Conservation (phyloP, 2,888 invertebrate species). For the Pilophorus perplexus region DNA sequence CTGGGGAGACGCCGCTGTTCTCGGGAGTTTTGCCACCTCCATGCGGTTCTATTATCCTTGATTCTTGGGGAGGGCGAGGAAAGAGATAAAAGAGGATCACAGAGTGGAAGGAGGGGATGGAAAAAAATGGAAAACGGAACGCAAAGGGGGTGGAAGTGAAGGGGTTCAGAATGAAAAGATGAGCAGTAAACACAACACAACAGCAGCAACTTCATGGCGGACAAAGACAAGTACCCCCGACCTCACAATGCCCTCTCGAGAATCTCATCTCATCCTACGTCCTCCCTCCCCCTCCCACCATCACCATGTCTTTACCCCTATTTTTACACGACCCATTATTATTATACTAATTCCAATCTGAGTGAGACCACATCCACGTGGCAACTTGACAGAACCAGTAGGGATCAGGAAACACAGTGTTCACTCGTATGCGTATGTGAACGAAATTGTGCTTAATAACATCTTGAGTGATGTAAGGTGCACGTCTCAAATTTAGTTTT, state of each 20-base stretch:
- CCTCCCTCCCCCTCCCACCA: neutral
- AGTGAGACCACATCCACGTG: too few species aligned
- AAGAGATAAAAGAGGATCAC: neutral
- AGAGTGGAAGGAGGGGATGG: neutral
- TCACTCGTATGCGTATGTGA: too few species aligned
- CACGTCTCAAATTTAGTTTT: too few species aligned
- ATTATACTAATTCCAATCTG: constrained; percentile 28
- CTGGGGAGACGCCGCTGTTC: neutral
- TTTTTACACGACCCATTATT: constrained; percentile 7
- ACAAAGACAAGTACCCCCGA: constrained; percentile 33
- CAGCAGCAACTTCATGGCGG: constrained; percentile 27
- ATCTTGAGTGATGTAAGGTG: too few species aligned
- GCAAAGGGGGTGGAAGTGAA: neutral
- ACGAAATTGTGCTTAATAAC: too few species aligned
- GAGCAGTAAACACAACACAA: constrained; percentile 32
- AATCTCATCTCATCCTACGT: constrained; percentile 31
- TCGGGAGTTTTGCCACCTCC: neutral
- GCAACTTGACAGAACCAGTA: too few species aligned
- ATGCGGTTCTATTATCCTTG: constrained; percentile 9
- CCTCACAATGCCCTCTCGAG: constrained; percentile 37
- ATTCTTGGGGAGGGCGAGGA: neutral
- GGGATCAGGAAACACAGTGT: too few species aligned
- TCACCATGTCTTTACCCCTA: neutral
- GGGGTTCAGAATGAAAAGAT: constrained; percentile 22
- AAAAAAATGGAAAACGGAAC: constrained; percentile 1